phyloP scores from a whole-genome alignment of 2,113 vertebrate genomes.

The Xiphophorus hellerii region DNA sequence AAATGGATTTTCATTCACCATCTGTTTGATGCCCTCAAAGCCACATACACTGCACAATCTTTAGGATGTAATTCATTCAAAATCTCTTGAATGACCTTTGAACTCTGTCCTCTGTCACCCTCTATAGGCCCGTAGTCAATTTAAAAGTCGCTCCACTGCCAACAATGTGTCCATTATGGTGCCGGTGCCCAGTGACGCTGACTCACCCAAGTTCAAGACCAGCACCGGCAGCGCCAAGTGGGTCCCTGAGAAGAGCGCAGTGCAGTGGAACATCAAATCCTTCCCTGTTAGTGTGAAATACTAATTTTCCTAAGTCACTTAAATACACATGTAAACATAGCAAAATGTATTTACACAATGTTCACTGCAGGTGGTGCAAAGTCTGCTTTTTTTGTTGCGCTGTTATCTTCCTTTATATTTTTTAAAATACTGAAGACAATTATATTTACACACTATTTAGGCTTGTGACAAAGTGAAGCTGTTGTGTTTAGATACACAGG shows the following conservation, averaged over 20 bases:
- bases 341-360: not conserved
- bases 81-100: slow-evolving; percentile 24
- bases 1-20: slow-evolving; percentile 23
- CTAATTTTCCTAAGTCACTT: not conserved
- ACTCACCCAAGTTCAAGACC: slow-evolving; percentile 86
- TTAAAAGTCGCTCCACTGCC: slow-evolving; percentile 83
- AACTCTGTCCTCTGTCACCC: slow-evolving; percentile 28
- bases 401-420: not conserved
- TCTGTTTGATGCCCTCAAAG: slow-evolving; percentile 37
- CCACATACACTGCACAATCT: slow-evolving; percentile 21
- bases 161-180: slow-evolving; percentile 84
- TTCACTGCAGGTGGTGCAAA: slow-evolving; percentile 17
- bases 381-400: not conserved
- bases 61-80: not conserved
- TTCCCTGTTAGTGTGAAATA: slow-evolving; percentile 78
- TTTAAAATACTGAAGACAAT: slow-evolving; percentile 3
- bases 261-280: slow-evolving; percentile 85
- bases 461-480: slow-evolving; percentile 4
- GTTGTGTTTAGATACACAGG: slow-evolving; percentile 25
- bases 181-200: slow-evolving; percentile 84
- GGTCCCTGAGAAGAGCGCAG: slow-evolving; percentile 82
- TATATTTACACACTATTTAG: not conserved
- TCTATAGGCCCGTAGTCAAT: slow-evolving; percentile 82
- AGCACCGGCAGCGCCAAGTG: slow-evolving; percentile 83
- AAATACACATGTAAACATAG: not conserved